A percentile compares a stretch with the other conserved stretches of the same genome.
Evolutionary conservation across 2,888 invertebrate species (phyloP).

Genomic region (Cryptosula pallasiana): DNA sequence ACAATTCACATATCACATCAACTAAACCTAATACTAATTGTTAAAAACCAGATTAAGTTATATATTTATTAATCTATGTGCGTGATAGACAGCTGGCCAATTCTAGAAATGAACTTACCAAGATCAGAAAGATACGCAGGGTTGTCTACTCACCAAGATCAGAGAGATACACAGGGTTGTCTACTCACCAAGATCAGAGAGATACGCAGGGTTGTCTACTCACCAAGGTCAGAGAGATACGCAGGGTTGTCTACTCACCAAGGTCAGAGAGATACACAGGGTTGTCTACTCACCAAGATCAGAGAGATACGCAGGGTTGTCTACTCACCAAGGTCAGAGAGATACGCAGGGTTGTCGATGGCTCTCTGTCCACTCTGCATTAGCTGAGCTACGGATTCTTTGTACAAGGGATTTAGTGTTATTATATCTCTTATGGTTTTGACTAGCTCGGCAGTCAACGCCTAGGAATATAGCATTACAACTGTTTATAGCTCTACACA

Average conservation of each 20-base stretch:
- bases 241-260: conserved; percentile 96
- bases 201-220: conserved; percentile 95
- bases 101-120: too few relatives aligned
- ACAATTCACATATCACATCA: too few relatives aligned
- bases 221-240: conserved; percentile 92
- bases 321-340: conserved; percentile 86
- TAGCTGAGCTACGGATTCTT: conserved; percentile 96
- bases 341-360: conserved; percentile 95
- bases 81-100: too few relatives aligned
- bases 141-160: too few relatives aligned
- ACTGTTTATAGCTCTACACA: neutral
- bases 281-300: conserved; percentile 95
- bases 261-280: conserved; percentile 94
- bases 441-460: conserved; percentile 89
- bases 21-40: too few relatives aligned
- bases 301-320: too few relatives aligned
- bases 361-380: conserved; percentile 92
- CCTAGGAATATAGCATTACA: conserved; percentile 55
- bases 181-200: conserved; percentile 93
- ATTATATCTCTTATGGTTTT: conserved; percentile 97
- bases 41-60: too few relatives aligned
- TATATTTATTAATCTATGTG: too few relatives aligned
- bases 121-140: too few relatives aligned
- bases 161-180: conserved; percentile 95
- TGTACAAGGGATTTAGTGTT: conserved; percentile 85